These are phyloP conservation scores for Papilio demoleus DNA, from an alignment of 2,888 invertebrate genomes.

Conservation along the genomic window DNA sequence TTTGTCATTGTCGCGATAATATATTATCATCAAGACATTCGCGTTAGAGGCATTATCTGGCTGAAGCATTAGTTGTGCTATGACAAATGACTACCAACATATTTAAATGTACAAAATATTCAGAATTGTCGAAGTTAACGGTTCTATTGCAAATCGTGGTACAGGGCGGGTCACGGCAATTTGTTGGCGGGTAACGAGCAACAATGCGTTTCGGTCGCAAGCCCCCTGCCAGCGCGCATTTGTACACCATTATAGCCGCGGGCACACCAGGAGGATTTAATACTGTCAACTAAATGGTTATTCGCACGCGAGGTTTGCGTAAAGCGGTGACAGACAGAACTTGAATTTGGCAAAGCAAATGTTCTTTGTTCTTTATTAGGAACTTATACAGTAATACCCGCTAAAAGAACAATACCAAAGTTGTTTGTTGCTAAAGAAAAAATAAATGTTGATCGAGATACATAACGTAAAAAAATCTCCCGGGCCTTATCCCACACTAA, in stretches of 20 bases:
- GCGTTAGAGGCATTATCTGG: too few species aligned
- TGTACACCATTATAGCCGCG: slow-evolving; percentile 56
- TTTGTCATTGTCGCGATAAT: too few species aligned
- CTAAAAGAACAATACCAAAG: too few species aligned
- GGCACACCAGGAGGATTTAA: slow-evolving; percentile 50
- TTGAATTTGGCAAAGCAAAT: not conserved
- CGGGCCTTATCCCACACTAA: too few species aligned
- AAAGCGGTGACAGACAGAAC: slow-evolving; percentile 5
- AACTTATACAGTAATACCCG: not conserved
- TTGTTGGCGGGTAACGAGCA: slow-evolving; percentile 69
- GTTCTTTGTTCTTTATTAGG: not conserved
- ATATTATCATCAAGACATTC: too few species aligned
- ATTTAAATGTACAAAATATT: slow-evolving; percentile 25
- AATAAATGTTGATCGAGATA: too few species aligned
- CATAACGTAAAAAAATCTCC: too few species aligned
- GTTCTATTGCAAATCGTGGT: slow-evolving; percentile 37
- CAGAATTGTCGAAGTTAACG: slow-evolving; percentile 27
- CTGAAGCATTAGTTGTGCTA: not conserved
- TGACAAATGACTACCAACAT: not conserved
- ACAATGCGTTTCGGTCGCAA: slow-evolving; percentile 75
- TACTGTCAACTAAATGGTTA: slow-evolving; percentile 14
- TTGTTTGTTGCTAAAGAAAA: too few species aligned
- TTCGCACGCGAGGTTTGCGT: slow-evolving; percentile 23
- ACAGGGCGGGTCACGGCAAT: slow-evolving; percentile 49
- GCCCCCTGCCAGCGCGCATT: slow-evolving; percentile 74